Base-by-base conservation (phyloP, 1,140 invertebrate species). In the Melipona quadrifasciata region DNA sequence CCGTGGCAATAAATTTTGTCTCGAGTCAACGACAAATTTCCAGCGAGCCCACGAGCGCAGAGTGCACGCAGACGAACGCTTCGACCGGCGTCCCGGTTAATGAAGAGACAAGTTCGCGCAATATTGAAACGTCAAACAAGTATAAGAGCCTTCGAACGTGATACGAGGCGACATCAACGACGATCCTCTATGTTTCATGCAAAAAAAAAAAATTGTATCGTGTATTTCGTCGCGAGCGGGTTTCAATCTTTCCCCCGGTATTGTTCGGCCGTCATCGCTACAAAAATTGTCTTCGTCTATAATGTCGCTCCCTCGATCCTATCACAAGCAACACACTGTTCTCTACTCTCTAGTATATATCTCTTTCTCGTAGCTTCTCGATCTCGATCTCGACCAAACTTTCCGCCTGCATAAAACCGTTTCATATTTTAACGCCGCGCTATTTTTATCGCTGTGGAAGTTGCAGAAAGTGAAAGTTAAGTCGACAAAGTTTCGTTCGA, bases 291-390 rank as follows among this genome's bases (percentile, higher is more conserved):
- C 58, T 24, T 61, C 58, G 27, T 75, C 72, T 39, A 47, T 51
- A 84, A 83, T 84, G 67, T 61, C 82, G 76, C 55, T 53, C 67
- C 14, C 82, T 72, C 67, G 39, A 61, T 64, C 82, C 82, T 84
- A 84, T 84, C 82, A 55, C 82, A 84, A 84, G 82, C 82, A 84
- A 77, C n/a, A 72, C 78, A 79, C 31, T 76, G 5, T 67, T 11
- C n/a, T 77, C 80, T 82, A 82, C 39, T 47, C 61, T 55, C 53
- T 61, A 64, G 21, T 39, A 16, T 31, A 3, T 57, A 24, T 58
- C 21, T 31, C 53, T 24, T n/a, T 27, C 57, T 64, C 82, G 47
- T 67, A 39, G 21, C 76, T 79, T 79, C 82, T 61, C 82, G 75
- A 71, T 82, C 39, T 39, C 39, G 4, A 39, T 39, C 39, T 39